Base-by-base conservation (phyloP, 2,113 vertebrate genomes). In the Muntiacus reevesi region DNA sequence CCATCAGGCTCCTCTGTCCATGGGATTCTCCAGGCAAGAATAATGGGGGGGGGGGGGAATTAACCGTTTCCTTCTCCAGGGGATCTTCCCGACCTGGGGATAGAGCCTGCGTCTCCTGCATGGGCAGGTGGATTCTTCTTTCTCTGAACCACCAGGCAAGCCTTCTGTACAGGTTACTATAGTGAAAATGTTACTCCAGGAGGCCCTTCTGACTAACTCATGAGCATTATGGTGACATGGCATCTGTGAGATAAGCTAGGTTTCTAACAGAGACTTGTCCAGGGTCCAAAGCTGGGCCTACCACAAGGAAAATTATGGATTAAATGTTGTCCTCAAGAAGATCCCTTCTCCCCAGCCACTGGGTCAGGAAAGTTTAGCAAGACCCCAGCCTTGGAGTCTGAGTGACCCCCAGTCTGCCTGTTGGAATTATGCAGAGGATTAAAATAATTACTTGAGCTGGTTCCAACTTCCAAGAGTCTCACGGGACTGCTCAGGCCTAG, bases 401-500 rank as follows among this genome's bases (percentile, higher is more conserved):
- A 64, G 45, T 6, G 28, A 28, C 17, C 27, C 55, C 54, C 23
- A 19, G 17, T 59, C 64, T 43, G 36, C 27, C 60, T 6, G 1
- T 2, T 23, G 33, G 47, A 81, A 43, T 55, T 81, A 43, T n/a
- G 19, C 60, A 62, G 40, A 19, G 33, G 43, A 30, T 47, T 11
- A 30, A 52, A 36, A n/a, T 27, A 25, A 57, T 74, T 15, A 45
- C 52, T 7, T 9, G 28, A 27, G 40, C 71, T 4, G 40, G 17
- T 10, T 79, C 57, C 27, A 2, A 15, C 25, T 28, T 23, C 27
- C 4, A n/a, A 91, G 33, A n/a, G 3, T 30, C 64, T 16, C 15
- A 30, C 2, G 43, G 15, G 3, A 50, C 12, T 9, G 28, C 28
- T 45, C 5, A 3, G 7, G 19, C 4, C 4, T 15, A 7, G 43